phyloP scores from a whole-genome alignment of 2,888 invertebrate species.

The Ochropacha duplaris region DNA sequence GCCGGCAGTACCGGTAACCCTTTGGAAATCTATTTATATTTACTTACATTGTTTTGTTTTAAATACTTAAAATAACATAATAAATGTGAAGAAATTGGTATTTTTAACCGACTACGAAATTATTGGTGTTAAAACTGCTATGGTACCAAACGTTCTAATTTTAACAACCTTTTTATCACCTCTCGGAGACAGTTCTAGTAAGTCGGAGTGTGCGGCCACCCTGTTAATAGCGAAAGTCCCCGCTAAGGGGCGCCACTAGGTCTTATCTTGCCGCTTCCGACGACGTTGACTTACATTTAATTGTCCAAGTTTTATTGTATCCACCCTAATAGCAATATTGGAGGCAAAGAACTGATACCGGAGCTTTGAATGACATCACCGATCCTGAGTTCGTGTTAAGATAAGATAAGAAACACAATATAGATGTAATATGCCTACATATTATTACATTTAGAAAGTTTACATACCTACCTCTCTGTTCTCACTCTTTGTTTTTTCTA shows the following conservation, averaged over 20 bases:
- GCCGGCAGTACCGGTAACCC: too few species aligned
- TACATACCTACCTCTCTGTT: background rate
- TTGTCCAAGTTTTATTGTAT: constrained; percentile 79
- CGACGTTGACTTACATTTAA: constrained; percentile 76
- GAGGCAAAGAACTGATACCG: constrained; percentile 56
- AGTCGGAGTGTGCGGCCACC: constrained; percentile 54
- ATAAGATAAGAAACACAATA: background rate
- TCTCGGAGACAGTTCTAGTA: constrained; percentile 52
- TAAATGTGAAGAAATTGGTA: background rate
- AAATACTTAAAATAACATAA: too few species aligned
- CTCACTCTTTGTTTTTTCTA: background rate
- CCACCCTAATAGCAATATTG: constrained; percentile 69
- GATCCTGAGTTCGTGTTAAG: too few species aligned
- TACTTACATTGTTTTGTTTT: too few species aligned
- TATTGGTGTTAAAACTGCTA: background rate
- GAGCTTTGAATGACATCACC: constrained; percentile 47
- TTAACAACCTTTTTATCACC: constrained; percentile 54
- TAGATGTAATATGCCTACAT: background rate
- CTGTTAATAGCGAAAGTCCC: constrained; percentile 71
- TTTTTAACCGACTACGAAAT: too few species aligned
- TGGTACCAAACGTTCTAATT: constrained; percentile 17
- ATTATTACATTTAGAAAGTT: background rate
- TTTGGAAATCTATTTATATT: background rate
- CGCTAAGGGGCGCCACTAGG: constrained; percentile 65
- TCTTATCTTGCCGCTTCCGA: constrained; percentile 71